Percentiles rank a stretch among this genome's conserved stretches.
Conservation (phyloP, 2,888 invertebrate genomes). For the Drosophila nigricruria region DNA sequence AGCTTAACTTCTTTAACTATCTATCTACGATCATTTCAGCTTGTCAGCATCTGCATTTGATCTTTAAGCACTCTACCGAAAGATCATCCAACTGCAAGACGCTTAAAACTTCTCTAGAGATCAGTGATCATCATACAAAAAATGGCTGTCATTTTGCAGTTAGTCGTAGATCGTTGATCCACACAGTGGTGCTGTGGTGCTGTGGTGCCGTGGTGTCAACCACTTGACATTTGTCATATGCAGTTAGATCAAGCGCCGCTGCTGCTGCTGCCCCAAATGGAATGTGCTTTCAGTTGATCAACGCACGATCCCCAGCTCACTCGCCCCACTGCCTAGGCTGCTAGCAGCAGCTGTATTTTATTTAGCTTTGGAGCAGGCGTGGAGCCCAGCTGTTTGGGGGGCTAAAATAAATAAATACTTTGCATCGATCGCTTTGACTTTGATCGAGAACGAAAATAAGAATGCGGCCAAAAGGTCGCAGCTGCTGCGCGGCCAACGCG, state of each 20-base stretch:
- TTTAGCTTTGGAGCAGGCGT: not conserved
- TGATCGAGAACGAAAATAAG: constrained; percentile 31
- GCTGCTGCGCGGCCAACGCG: constrained; percentile 30
- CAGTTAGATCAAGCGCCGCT: constrained; percentile 27
- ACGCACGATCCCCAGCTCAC: not conserved
- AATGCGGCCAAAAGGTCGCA: constrained; percentile 50
- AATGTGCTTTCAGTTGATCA: constrained; percentile 20
- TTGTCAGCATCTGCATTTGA: not conserved
- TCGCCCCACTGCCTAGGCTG: constrained; percentile 19
- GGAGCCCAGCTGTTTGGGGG: constrained; percentile 27
- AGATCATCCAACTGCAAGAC: not conserved
- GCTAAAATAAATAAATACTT: constrained; percentile 49
- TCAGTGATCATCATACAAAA: constrained; percentile 5
- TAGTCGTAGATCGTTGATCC: not conserved
- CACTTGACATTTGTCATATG: constrained; percentile 52
- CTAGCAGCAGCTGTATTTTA: constrained; percentile 29
- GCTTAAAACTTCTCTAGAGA: not conserved
- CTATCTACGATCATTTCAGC: not conserved
- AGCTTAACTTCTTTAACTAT: not conserved
- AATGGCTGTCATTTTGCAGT: constrained; percentile 12
- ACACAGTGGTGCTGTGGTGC: constrained; percentile 17
- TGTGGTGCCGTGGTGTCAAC: constrained; percentile 25
- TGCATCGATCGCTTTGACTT: constrained; percentile 26
- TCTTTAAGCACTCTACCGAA: not conserved
- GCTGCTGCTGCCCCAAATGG: constrained; percentile 9